Evolutionary conservation across 2,888 invertebrate species (phyloP), one percentile per base, ranked within the genome.

Genomic region (Stenotaenia linearis): DNA sequence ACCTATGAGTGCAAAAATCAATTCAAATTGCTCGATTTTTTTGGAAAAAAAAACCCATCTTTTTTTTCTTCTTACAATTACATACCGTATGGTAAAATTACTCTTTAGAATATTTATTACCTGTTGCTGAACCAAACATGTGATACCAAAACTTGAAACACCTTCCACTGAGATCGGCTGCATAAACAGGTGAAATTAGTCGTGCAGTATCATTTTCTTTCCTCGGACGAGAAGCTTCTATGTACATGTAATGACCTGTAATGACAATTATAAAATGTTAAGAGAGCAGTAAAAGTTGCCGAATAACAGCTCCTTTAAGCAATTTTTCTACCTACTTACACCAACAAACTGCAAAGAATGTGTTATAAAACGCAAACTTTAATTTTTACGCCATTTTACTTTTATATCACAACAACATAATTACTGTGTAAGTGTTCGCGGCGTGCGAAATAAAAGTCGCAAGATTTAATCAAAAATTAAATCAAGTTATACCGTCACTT

Each of bases 201-300:
- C 92, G 89, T 0, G 95, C 92, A 0, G 90, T 90, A 81, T 92
- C 91, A 82, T 92, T 91, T 69, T 87, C 87, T 15, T 87, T 83
- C 15, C 90, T 87, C 0, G 88, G 87, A 0, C 90, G 88, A 0
- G 92, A 90, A 18, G 93, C 91, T 84, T 96, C 95, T 81, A 95
- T 91, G 83, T 93, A 92, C 90, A 96, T 91, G 85, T 93, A 96
- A 84, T 92, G 90, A 0, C 94, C 94, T 90, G 87, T 81, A 80
- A 83, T 84, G 88, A 74, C 15, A 28, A 74, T 74, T 50, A 50
- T 50, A 50, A 50, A 50, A 50, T 50, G 7, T n/a, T 50, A 50
- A 50, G 50, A 18, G 18, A 7, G 50, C 18, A 18, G 18, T 50
- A 50, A 50, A 50, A 50, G 18, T 50, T 50, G 18, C 50, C 5